Percentiles rank a stretch among this genome's conserved stretches.
These are phyloP conservation scores for Chiloscyllium plagiosum DNA, from an alignment of 2,113 vertebrate species.

Conservation along the genomic window DNA sequence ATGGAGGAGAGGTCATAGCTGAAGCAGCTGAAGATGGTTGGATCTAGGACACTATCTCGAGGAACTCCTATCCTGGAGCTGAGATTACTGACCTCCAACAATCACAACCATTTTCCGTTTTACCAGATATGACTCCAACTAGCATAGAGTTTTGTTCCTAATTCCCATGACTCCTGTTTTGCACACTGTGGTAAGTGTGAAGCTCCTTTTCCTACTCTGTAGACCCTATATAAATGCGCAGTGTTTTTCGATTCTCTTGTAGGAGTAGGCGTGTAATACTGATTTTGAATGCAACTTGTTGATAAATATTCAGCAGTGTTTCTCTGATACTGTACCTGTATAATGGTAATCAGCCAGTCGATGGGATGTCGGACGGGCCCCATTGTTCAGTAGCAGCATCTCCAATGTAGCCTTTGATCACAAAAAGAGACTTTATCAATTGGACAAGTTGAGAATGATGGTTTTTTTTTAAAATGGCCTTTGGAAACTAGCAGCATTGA, in stretches of 20 bases:
- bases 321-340: conserved; percentile 29
- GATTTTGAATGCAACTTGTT: not conserved
- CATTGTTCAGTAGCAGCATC: conserved; percentile 25
- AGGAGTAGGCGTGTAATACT: not conserved
- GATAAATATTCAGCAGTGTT: not conserved
- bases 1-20: too few relatives aligned
- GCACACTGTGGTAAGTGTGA: not conserved
- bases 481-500: too few relatives aligned
- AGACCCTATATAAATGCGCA: not conserved
- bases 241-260: not conserved
- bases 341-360: conserved; percentile 39
- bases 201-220: not conserved
- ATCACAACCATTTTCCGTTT: too few relatives aligned
- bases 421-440: not conserved
- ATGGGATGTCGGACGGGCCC: not conserved
- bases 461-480: not conserved
- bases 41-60: too few relatives aligned
- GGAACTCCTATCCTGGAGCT: too few relatives aligned
- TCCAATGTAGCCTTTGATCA: conserved; percentile 36
- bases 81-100: too few relatives aligned
- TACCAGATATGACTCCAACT: too few relatives aligned
- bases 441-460: not conserved
- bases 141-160: too few relatives aligned
- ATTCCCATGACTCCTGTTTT: too few relatives aligned
- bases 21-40: too few relatives aligned